Conservation (phyloP, 2,888 invertebrate species). For the Heliconius cydno region DNA sequence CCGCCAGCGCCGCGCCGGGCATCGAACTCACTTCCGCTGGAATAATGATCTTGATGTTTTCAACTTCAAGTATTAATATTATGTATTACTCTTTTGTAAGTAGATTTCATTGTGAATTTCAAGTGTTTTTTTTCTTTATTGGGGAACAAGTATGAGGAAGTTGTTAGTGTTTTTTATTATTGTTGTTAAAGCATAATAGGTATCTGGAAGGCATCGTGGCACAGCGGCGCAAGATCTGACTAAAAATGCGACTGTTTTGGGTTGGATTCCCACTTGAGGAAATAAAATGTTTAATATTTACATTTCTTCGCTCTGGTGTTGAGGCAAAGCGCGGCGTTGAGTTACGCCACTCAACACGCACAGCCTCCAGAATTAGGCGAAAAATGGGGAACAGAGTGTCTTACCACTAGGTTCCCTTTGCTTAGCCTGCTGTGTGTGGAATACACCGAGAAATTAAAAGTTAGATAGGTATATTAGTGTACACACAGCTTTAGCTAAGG, state of each 20-base stretch:
- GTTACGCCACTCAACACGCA: neutral
- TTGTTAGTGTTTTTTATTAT: neutral
- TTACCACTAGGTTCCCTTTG: too few species aligned
- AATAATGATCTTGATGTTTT: conserved; percentile 40
- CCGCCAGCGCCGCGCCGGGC: conserved; percentile 66
- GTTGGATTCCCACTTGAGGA: neutral
- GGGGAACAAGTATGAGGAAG: neutral
- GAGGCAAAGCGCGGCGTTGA: neutral
- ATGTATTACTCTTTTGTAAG: conserved; percentile 16
- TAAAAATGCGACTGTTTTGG: neutral
- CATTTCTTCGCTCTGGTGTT: neutral
- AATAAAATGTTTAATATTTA: neutral
- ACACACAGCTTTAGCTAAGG: conserved; percentile 8
- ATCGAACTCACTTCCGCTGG: conserved; percentile 73
- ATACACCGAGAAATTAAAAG: too few species aligned
- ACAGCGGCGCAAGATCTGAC: neutral
- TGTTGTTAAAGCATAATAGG: too few species aligned
- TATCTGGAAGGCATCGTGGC: too few species aligned
- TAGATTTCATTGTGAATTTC: neutral
- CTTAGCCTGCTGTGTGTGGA: too few species aligned
- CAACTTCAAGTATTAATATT: conserved; percentile 11
- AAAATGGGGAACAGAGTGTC: too few species aligned
- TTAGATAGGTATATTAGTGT: neutral
- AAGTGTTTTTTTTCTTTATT: neutral
- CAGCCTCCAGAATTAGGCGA: too few species aligned